Base-by-base conservation (phyloP, 1,140 invertebrate species). In the Leptinotarsa defecta region DNA sequence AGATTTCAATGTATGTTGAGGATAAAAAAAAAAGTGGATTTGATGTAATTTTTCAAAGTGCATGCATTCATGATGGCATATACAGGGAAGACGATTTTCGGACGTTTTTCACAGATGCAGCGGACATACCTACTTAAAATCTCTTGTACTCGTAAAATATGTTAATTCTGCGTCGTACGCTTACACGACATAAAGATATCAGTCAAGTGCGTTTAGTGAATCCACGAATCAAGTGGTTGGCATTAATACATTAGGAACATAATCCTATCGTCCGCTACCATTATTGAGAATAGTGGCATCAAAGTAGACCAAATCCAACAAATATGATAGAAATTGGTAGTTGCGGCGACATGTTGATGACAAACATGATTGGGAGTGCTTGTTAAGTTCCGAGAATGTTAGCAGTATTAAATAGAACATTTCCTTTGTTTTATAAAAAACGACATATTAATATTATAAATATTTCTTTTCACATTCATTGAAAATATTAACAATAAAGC, bases 1-100 rank as follows among this genome's bases (percentile, higher is more conserved):
- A 71, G 52, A 57, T 71, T 57, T 11, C 49, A 71, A 71, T 17
- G 65, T 43, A 34, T 19, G 22, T 0, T 22, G 48, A 57, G 49
- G 17, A 57, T 52, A 61, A 34, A 71, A 1, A 24, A 22, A 24
- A 22, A 22, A 22, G 24, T 65, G 3, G 22, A 65, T 17, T 22
- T 65, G 20, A 65, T 20, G 24, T 24, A 0, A 65, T 65, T 24
- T 65, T n/a, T 65, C 1, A 65, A 65, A 65, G 63, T 8, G 4
- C 11, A 5, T n/a, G 15, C 57, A 20, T n/a, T 13, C 17, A 62
- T n/a, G 57, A 20, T 8, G 17, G 20, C 63, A 15, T 65, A 65
- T 20, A n/a, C 63, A 65, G 19, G 19, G 13, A 65, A 27, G 63
- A 20, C 4, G 3, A 65, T 24, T 65, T 4, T 15, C 19, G 24